Evolutionary conservation across 2,113 vertebrate species (phyloP).

Genomic region (Archilochus colubris): DNA sequence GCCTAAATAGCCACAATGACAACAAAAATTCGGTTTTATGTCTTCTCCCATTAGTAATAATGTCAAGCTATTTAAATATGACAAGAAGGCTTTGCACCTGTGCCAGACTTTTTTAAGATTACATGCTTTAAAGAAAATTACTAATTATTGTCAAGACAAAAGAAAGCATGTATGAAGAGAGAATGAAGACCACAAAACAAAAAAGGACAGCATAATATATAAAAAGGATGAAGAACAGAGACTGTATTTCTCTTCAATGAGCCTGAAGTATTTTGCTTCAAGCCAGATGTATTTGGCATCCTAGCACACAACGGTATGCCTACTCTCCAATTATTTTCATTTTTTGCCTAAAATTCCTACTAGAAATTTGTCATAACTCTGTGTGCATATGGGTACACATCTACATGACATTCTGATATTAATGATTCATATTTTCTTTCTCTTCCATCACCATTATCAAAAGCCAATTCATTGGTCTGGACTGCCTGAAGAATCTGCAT

Average conservation of each 20-base stretch:
- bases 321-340: not conserved
- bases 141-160: not conserved
- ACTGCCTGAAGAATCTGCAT: conserved; percentile 99
- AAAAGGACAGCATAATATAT: not conserved
- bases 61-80: not conserved
- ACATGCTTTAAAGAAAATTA: not conserved
- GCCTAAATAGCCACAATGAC: not conserved
- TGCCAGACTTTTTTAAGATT: not conserved
- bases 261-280: not conserved
- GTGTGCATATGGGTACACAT: conserved; percentile 1
- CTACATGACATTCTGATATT: not conserved
- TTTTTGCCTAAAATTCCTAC: not conserved
- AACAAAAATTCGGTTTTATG: not conserved
- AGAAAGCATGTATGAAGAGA: not conserved
- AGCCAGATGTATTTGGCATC: not conserved
- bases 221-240: not conserved
- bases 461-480: conserved; percentile 93
- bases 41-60: not conserved
- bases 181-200: not conserved
- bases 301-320: not conserved
- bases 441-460: conserved; percentile 90
- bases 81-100: not conserved
- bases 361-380: not conserved
- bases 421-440: conserved; percentile 60
- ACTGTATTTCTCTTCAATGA: not conserved